phyloP scores from a whole-genome alignment of 2,888 invertebrate genomes.

The Amphiduros pacificus region DNA sequence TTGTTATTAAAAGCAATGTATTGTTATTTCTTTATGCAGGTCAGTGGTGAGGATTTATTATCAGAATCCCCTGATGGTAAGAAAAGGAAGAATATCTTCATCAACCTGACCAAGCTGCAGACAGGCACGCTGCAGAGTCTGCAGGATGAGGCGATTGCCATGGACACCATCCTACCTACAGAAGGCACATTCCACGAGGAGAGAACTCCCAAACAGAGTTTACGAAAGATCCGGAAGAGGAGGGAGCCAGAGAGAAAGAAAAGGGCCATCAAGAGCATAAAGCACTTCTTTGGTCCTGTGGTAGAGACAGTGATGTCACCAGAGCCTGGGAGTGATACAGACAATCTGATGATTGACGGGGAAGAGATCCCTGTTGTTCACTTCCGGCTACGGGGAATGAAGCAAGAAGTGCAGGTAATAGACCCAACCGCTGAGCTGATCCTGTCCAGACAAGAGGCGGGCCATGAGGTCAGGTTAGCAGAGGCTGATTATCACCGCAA shows the following conservation, averaged over 20 bases:
- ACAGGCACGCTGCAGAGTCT: constrained; percentile 42
- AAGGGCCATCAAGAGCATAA: constrained; percentile 40
- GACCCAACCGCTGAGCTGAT: constrained; percentile 54
- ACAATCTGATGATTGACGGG: constrained; percentile 18
- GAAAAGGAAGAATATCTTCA: constrained; percentile 37
- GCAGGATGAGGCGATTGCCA: constrained; percentile 42
- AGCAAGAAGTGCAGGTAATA: constrained; percentile 36
- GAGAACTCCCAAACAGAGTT: too few relatives aligned
- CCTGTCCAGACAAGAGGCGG: constrained; percentile 45
- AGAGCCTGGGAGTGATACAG: constrained; percentile 19
- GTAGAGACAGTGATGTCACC: constrained; percentile 34
- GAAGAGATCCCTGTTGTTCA: constrained; percentile 36
- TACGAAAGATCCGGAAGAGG: too few relatives aligned
- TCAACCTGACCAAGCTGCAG: constrained; percentile 49
- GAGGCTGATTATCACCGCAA: constrained; percentile 44
- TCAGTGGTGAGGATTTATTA: neutral
- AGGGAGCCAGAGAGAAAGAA: constrained; percentile 20
- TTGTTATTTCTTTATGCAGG: too few relatives aligned
- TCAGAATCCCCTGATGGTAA: too few relatives aligned
- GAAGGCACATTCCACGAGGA: neutral
- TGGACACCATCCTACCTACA: constrained; percentile 35
- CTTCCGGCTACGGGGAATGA: constrained; percentile 44
- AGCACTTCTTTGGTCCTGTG: constrained; percentile 54
- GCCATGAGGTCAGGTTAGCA: constrained; percentile 46
- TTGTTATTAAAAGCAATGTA: too few relatives aligned